Conservation (phyloP, 2,888 invertebrate species). For the Tenthredo scrophulariae region DNA sequence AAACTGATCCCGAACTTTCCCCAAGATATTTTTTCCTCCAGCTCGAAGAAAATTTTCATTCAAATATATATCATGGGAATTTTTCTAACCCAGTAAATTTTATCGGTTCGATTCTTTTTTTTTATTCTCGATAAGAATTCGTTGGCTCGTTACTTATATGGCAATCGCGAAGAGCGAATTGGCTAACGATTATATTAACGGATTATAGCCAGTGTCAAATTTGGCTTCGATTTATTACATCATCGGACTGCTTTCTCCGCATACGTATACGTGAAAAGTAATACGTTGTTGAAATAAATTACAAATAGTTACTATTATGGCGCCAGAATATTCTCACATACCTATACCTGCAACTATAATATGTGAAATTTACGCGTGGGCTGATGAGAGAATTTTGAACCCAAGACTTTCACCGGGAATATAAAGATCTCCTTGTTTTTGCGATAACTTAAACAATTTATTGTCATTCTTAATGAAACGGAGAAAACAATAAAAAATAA, state of each 20-base stretch:
- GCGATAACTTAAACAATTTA: neutral
- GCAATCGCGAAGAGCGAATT: neutral
- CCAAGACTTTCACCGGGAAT: neutral
- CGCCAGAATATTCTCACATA: neutral
- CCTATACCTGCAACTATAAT: neutral
- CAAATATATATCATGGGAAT: neutral
- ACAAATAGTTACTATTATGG: neutral
- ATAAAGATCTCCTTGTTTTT: neutral
- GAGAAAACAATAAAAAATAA: neutral
- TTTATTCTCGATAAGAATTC: neutral
- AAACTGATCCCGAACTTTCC: neutral
- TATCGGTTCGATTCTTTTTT: neutral
- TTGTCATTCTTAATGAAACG: neutral
- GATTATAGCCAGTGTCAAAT: neutral
- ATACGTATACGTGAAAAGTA: neutral
- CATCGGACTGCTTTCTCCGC: conserved; percentile 11
- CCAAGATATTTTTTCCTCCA: neutral
- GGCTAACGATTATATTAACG: neutral
- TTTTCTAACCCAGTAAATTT: neutral
- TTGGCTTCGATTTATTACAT: conserved; percentile 19
- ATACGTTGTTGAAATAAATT: conserved; percentile 14
- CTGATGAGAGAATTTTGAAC: neutral
- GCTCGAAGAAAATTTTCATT: neutral
- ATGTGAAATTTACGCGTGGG: conserved; percentile 7
- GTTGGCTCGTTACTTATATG: neutral